These are phyloP conservation scores for Polyodon spathula DNA, from an alignment of 2,113 vertebrate genomes.

Conservation along the genomic window DNA sequence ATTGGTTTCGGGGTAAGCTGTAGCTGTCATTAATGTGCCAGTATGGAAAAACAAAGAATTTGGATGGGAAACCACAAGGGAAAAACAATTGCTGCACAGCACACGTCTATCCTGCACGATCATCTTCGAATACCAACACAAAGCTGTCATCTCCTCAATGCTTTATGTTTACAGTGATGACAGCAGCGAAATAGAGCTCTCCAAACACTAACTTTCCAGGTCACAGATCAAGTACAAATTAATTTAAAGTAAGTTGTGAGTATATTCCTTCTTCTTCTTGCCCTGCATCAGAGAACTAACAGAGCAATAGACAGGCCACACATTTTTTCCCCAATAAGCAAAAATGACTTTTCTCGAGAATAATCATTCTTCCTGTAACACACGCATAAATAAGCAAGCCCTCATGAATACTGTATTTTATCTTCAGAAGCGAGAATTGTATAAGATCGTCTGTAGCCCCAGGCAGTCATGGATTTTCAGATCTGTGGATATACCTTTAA, in stretches of 20 bases:
- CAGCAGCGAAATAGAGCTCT: background rate
- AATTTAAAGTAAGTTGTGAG: background rate
- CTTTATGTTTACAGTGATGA: background rate
- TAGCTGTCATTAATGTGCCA: background rate
- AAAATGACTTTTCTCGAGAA: conserved; percentile 5
- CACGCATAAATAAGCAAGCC: conserved; percentile 19
- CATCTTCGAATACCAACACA: background rate
- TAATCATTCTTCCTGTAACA: conserved; percentile 8
- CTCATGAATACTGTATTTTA: conserved; percentile 14
- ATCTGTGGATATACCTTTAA: too few species aligned
- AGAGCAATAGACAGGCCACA: background rate
- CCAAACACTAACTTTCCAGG: background rate
- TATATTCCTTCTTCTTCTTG: background rate
- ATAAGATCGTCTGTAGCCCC: too few species aligned
- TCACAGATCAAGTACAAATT: conserved; percentile 4
- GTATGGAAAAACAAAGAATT: background rate
- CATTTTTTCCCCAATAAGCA: background rate
- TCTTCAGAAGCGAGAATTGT: background rate
- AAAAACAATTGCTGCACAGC: too few species aligned
- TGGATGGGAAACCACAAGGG: background rate
- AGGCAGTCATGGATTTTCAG: too few species aligned
- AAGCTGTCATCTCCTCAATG: background rate
- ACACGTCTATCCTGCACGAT: background rate
- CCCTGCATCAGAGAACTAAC: background rate
- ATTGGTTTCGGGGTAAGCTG: background rate